Evolutionary conservation across 2,888 invertebrate genomes (phyloP), one percentile per base, ranked within the genome.

Genomic region (Chelonus formosanus): DNA sequence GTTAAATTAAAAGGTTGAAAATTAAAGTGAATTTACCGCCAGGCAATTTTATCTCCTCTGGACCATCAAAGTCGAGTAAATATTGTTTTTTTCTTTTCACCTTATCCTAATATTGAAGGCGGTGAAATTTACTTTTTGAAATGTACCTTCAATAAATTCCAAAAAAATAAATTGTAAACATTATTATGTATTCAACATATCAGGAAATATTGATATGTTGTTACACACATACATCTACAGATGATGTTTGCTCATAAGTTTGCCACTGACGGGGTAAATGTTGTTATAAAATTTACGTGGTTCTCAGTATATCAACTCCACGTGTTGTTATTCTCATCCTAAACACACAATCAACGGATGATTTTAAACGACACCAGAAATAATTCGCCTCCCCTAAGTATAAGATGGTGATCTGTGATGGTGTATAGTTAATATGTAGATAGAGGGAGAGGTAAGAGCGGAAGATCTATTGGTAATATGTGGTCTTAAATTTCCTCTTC

Each of bases 301-400:
- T 20, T 36, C 31, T 36, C 55, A 36, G 34, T 63, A 47, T 60
- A 60, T 60, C 43, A 60, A 60, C 52, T 56, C 48, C 48, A 40
- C 40, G 55, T 45, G 55, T 34, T 31, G 47, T 55, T 47, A 48
- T 63, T 55, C 40, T 47, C 48, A 45, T n/a, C 47, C 32, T 56
- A 50, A 63, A 63, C 56, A 47, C 32, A 56, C 55, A 63, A 63
- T 63, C 63, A 63, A 63, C 56, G 48, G 56, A 56, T 48, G 56
- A 40, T 55, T 63, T 50, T 55, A 63, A 55, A 55, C 63, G 55
- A 63, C 48, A 55, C 63, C 63, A 63, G 55, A 63, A 63, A 63
- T 63, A 63, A 63, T 63, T 63, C 48, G 6, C 8, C 45, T n/a
- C 48, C 34, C 10, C 10, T 48, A 31, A 40, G 40, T 5, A 40